phyloP scores from a whole-genome alignment of 2,113 vertebrate genomes.

The Eolophus roseicapilla region DNA sequence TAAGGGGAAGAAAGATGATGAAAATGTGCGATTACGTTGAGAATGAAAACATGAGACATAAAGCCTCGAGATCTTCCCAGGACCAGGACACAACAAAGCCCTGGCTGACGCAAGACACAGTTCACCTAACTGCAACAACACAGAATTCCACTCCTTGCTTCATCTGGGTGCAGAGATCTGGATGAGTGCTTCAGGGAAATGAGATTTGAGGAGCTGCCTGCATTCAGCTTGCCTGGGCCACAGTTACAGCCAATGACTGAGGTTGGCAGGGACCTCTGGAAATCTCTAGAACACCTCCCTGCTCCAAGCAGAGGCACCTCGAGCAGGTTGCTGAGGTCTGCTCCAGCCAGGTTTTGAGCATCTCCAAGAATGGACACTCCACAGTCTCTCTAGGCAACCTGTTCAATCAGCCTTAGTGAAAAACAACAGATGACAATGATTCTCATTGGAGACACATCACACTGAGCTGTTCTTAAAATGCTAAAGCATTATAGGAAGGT shows the following conservation, averaged over 20 bases:
- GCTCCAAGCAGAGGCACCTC: not conserved
- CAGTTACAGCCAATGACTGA: accelerated
- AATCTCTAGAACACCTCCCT: not conserved
- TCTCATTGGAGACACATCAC: not conserved
- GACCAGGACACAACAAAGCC: not conserved
- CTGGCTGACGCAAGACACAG: not conserved
- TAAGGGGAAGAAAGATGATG: not conserved
- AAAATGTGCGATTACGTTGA: not conserved
- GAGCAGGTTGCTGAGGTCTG: not conserved
- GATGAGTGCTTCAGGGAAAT: not conserved
- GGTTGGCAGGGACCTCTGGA: not conserved
- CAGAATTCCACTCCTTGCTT: not conserved
- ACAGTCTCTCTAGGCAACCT: not conserved
- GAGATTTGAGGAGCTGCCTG: not conserved
- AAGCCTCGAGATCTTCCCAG: not conserved
- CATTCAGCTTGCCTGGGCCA: not conserved
- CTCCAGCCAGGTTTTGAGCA: not conserved
- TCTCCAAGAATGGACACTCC: not conserved
- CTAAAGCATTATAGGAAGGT: not conserved
- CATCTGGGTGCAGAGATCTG: not conserved
- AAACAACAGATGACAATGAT: not conserved
- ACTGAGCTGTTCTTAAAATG: not conserved
- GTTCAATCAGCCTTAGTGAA: not conserved
- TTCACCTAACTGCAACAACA: not conserved
- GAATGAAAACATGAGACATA: not conserved